phyloP scores from a whole-genome alignment of 2,113 vertebrate genomes.

The Brevimyrus niger region DNA sequence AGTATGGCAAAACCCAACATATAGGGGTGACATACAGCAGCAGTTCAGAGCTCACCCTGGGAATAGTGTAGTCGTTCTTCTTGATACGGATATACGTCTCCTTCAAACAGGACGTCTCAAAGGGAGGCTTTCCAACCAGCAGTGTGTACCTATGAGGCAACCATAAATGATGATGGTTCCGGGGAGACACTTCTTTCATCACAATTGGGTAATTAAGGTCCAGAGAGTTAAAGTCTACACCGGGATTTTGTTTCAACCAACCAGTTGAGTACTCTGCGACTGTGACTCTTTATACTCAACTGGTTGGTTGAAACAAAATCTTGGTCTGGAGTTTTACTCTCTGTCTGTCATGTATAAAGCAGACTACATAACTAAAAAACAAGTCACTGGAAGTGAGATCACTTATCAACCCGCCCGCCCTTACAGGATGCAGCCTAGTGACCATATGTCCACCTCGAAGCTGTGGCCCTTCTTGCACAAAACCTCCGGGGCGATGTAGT shows the following conservation, averaged over 20 bases:
- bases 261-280: too few species aligned
- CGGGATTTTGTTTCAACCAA: too few species aligned
- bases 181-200: neutral
- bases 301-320: too few species aligned
- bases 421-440: constrained; percentile 93
- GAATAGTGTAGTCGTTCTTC: constrained; percentile 87
- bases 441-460: constrained; percentile 96
- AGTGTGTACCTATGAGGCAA: constrained; percentile 78
- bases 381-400: neutral
- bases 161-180: neutral
- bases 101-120: constrained; percentile 93
- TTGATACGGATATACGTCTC: constrained; percentile 93
- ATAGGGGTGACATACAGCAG: neutral
- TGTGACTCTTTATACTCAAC: too few species aligned
- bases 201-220: too few species aligned
- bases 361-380: neutral
- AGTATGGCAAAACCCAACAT: neutral
- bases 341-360: neutral
- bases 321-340: too few species aligned
- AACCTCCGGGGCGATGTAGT: constrained; percentile 96
- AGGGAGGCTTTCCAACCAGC: constrained; percentile 91
- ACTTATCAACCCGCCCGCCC: constrained; percentile 26
- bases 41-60: constrained; percentile 66
- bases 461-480: constrained; percentile 96
- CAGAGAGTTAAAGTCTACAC: too few species aligned